These are phyloP conservation scores for Astropecten irregularis DNA, from an alignment of 53 echinoderm and acorn worm genomes.

Conservation along the genomic window DNA sequence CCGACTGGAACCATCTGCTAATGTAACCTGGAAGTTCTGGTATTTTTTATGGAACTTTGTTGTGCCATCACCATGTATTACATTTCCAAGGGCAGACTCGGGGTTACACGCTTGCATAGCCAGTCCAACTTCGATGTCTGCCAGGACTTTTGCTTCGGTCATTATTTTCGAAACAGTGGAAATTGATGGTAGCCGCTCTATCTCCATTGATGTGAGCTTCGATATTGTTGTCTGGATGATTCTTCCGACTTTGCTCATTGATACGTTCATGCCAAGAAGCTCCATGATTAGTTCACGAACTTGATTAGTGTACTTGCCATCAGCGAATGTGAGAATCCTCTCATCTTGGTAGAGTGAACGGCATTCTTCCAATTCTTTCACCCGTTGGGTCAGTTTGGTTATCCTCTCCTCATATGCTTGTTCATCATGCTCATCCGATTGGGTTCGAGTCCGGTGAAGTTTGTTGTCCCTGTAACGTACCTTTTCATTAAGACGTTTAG, in stretches of 20 bases:
- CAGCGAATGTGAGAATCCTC: neutral
- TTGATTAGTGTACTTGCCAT: conserved; percentile 37
- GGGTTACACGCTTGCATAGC: conserved; percentile 21
- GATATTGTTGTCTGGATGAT: conserved; percentile 11
- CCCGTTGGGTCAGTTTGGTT: no score
- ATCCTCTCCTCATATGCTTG: no score
- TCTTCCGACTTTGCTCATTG: conserved; percentile 20
- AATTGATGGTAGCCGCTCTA: neutral
- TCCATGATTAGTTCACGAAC: conserved; percentile 42
- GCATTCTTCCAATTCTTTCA: no score
- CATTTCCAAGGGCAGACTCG: conserved; percentile 44
- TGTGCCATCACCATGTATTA: conserved; percentile 66
- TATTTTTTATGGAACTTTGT: conserved; percentile 66
- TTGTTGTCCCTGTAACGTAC: no score
- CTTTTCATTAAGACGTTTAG: no score
- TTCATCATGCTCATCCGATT: no score
- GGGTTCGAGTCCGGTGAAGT: no score
- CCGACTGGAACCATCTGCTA: conserved; percentile 14
- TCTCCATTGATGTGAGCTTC: conserved; percentile 2
- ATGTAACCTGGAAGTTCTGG: conserved; percentile 64
- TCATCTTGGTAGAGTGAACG: conserved; percentile 46
- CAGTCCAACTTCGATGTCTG: conserved; percentile 39
- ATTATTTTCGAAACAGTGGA: neutral
- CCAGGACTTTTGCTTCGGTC: conserved; percentile 36
- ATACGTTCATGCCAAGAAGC: conserved; percentile 30